Evolutionary conservation across 2,797 vertebrate species (phyloP).

Genomic region (Melanotaenia nigrans): DNA sequence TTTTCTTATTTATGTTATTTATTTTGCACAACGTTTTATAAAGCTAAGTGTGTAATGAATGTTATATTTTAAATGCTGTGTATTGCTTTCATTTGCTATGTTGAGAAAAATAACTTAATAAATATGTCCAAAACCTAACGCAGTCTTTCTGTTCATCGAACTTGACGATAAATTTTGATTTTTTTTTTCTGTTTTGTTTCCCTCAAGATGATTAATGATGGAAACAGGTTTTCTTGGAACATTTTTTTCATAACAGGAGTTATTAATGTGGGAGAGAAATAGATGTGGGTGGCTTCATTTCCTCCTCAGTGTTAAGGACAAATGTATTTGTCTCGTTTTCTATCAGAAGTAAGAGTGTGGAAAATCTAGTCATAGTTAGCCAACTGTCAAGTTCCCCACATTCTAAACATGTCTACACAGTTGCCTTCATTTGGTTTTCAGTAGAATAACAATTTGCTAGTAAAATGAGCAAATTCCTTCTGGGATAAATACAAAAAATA

Average conservation of each 20-base stretch:
- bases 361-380: conserved; percentile 45
- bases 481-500: too few species aligned
- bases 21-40: conserved; percentile 20
- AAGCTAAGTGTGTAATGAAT: conserved; percentile 47
- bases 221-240: not conserved
- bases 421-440: not conserved
- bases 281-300: conserved; percentile 44
- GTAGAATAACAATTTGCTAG: not conserved
- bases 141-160: too few species aligned
- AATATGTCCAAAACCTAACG: not conserved
- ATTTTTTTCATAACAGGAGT: conserved; percentile 2
- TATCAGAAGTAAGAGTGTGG: conserved; percentile 22
- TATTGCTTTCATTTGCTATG: not conserved
- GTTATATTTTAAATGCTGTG: conserved; percentile 8
- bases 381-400: conserved; percentile 5
- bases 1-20: conserved; percentile 55
- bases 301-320: conserved; percentile 23
- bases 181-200: not conserved
- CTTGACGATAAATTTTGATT: too few species aligned
- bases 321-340: conserved; percentile 18
- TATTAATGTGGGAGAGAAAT: conserved; percentile 27
- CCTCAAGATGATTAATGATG: not conserved
- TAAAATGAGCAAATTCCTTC: too few species aligned
- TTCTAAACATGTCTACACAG: not conserved
- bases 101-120: not conserved